Conservation (phyloP, 2,888 invertebrate genomes). For the Cyaniris semiargus region DNA sequence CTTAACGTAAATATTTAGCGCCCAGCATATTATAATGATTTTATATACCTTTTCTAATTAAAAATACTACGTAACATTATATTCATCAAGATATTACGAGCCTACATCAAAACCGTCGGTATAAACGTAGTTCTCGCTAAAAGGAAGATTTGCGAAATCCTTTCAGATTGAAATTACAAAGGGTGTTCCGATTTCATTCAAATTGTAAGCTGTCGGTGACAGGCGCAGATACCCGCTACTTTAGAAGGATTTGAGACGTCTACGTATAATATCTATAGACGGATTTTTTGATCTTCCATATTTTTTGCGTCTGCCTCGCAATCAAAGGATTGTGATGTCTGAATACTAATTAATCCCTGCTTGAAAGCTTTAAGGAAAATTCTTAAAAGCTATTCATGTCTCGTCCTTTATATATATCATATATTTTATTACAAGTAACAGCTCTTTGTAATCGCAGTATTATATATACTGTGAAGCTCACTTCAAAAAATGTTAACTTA, state of each 20-base stretch:
- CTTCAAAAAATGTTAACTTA: too few relatives aligned
- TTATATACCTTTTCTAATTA: neutral
- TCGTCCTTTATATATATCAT: too few relatives aligned
- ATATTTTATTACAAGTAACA: too few relatives aligned
- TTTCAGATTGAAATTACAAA: slow-evolving; percentile 27
- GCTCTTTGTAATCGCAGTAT: too few relatives aligned
- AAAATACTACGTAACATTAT: neutral
- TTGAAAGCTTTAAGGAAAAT: neutral
- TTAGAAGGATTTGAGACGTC: slow-evolving; percentile 18
- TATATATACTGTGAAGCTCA: too few relatives aligned
- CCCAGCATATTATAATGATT: too few relatives aligned
- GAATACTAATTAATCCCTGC: neutral
- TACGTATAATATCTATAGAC: neutral
- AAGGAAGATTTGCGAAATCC: slow-evolving; percentile 23
- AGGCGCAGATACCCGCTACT: slow-evolving; percentile 11
- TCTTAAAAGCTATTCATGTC: too few relatives aligned
- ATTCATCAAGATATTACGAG: neutral
- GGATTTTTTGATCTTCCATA: neutral
- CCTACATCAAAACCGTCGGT: neutral
- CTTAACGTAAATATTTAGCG: too few relatives aligned
- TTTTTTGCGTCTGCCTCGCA: neutral
- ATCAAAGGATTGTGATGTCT: neutral
- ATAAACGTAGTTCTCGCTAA: neutral
- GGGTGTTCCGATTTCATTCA: slow-evolving; percentile 12
- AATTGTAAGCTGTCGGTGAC: slow-evolving; percentile 22